Evolutionary conservation across 1,140 invertebrate species (phyloP).

Genomic region (Microplitis demolitor): DNA sequence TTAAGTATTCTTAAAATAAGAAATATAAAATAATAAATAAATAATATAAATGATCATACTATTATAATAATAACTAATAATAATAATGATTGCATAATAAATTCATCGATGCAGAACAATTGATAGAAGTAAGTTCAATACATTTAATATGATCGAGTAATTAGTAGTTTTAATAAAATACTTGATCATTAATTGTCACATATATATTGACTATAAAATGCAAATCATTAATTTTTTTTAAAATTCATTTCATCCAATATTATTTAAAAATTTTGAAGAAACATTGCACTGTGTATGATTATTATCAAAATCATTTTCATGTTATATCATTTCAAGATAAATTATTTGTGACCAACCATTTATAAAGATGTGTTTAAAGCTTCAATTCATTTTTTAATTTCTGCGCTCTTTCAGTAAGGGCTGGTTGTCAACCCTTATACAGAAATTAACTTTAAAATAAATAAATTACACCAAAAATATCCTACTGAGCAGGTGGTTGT

Average conservation of each 20-base stretch:
- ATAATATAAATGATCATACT: not conserved
- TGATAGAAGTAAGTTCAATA: not conserved
- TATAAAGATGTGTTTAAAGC: slow-evolving; percentile 51
- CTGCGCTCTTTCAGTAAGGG: slow-evolving; percentile 1
- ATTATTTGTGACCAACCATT: slow-evolving; percentile 49
- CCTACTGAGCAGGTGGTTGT: slow-evolving; percentile 55
- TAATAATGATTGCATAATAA: too few relatives aligned
- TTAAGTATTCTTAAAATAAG: not conserved
- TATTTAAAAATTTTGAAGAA: slow-evolving; percentile 32
- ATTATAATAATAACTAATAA: too few relatives aligned
- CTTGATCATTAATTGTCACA: slow-evolving; percentile 2
- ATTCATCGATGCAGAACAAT: not conserved
- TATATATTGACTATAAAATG: not conserved
- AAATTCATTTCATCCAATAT: not conserved
- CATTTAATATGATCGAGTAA: slow-evolving; percentile 10
- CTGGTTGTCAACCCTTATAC: not conserved
- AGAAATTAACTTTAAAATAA: not conserved
- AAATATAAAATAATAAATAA: not conserved
- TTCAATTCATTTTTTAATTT: slow-evolving; percentile 49
- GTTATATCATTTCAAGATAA: slow-evolving; percentile 9
- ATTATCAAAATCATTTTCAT: slow-evolving; percentile 22
- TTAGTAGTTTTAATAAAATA: slow-evolving; percentile 21
- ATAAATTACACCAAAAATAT: slow-evolving; percentile 3
- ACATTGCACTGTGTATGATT: slow-evolving; percentile 45
- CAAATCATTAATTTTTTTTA: not conserved